Percentiles rank a stretch among this genome's conserved stretches.
These are phyloP conservation scores for Parnassius mnemosyne DNA, from an alignment of 2,888 invertebrate species.

Conservation along the genomic window DNA sequence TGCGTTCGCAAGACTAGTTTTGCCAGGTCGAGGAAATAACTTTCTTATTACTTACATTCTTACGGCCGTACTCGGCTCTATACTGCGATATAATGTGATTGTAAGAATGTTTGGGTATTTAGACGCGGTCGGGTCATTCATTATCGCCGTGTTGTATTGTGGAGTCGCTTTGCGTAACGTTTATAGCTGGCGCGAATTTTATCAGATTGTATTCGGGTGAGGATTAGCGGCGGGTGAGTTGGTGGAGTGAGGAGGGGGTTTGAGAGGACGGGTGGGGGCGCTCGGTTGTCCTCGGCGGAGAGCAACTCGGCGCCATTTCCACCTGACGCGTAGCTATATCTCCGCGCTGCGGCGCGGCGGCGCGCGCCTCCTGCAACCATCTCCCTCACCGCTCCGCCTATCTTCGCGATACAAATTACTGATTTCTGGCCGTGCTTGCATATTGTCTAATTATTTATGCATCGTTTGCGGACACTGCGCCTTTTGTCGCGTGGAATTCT, in stretches of 20 bases:
- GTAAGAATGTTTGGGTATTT: conserved; percentile 61
- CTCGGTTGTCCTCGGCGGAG: conserved; percentile 67
- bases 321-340: conserved; percentile 80
- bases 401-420: conserved; percentile 76
- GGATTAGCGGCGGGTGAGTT: conserved; percentile 67
- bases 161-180: conserved; percentile 77
- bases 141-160: conserved; percentile 70
- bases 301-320: conserved; percentile 72
- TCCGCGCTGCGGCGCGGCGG: conserved; percentile 64
- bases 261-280: conserved; percentile 40
- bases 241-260: conserved; percentile 45
- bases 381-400: conserved; percentile 72
- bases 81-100: conserved; percentile 57
- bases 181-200: conserved; percentile 80
- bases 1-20: conserved; percentile 79
- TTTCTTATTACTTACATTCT: conserved; percentile 71
- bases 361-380: conserved; percentile 63
- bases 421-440: conserved; percentile 77
- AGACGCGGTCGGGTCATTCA: conserved; percentile 71
- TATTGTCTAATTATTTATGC: conserved; percentile 80
- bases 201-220: conserved; percentile 77
- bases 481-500: conserved; percentile 69
- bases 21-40: conserved; percentile 79
- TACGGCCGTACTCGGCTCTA: conserved; percentile 54
- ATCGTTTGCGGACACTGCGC: conserved; percentile 65